Evolutionary conservation across 2,888 invertebrate species (phyloP).

Genomic region (Vandiemenella viatica): DNA sequence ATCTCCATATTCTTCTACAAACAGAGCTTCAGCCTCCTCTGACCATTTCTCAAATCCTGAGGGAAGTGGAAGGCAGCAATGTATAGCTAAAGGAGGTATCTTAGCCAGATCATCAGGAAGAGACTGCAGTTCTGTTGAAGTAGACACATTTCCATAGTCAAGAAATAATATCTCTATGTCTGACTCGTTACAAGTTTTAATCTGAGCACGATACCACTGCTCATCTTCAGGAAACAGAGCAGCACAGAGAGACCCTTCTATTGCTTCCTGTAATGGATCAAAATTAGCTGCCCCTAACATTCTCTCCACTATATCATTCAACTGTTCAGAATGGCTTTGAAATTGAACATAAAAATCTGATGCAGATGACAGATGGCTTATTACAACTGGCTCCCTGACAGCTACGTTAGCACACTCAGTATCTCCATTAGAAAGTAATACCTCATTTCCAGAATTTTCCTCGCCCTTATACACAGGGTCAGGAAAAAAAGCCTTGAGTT

Average conservation of each 20-base stretch:
- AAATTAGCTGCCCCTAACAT: slow-evolving; percentile 40
- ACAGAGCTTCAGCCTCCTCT: slow-evolving; percentile 43
- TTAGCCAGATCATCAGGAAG: slow-evolving; percentile 43
- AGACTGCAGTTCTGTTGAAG: slow-evolving; percentile 39
- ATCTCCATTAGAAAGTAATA: no score
- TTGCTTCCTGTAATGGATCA: slow-evolving; percentile 30
- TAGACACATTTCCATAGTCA: slow-evolving; percentile 53
- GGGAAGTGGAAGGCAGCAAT: slow-evolving; percentile 45
- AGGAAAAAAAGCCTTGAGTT: no score
- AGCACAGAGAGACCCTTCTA: slow-evolving; percentile 43
- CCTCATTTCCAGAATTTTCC: no score
- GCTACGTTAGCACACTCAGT: neutral
- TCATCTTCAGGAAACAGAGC: slow-evolving; percentile 51
- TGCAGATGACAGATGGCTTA: no score
- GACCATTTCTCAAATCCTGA: slow-evolving; percentile 45
- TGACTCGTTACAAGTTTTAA: slow-evolving; percentile 36
- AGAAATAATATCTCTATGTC: slow-evolving; percentile 46
- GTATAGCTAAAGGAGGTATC: slow-evolving; percentile 43
- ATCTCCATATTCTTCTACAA: slow-evolving; percentile 49
- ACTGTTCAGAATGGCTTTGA: slow-evolving; percentile 41
- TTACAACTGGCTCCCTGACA: no score
- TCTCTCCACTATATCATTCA: slow-evolving; percentile 43
- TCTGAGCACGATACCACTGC: slow-evolving; percentile 51
- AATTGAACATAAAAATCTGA: slow-evolving; percentile 61
- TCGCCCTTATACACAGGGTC: no score